A percentile compares a stretch with the other conserved stretches of the same genome.
Evolutionary conservation across 2,797 vertebrate genomes (phyloP).

Genomic region (Micropoecilia bifurca): DNA sequence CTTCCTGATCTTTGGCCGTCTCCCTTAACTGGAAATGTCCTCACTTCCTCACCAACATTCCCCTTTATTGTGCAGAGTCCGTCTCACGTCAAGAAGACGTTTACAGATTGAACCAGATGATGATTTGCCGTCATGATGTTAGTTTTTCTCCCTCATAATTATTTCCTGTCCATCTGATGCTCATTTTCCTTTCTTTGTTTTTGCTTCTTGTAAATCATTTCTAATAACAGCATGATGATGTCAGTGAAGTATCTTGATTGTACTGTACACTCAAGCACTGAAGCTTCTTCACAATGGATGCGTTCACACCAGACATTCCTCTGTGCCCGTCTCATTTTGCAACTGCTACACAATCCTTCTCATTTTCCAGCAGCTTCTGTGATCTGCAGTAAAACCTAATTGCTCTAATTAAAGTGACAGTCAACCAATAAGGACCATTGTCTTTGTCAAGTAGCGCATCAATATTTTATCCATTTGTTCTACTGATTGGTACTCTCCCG

Average conservation of each 20-base stretch:
- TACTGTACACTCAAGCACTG: constrained; percentile 31
- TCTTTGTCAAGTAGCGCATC: constrained; percentile 43
- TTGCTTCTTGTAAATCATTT: neutral
- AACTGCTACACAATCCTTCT: constrained; percentile 33
- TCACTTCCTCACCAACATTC: constrained; percentile 35
- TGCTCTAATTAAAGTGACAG: constrained; percentile 60
- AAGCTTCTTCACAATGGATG: constrained; percentile 40
- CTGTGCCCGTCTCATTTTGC: constrained; percentile 25
- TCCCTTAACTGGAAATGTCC: constrained; percentile 39
- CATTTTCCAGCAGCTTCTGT: constrained; percentile 38
- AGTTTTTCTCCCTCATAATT: neutral
- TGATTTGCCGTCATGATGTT: neutral
- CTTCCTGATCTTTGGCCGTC: constrained; percentile 54
- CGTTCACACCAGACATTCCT: constrained; percentile 40
- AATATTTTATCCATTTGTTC: constrained; percentile 50
- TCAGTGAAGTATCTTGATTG: constrained; percentile 37
- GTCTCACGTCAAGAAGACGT: neutral
- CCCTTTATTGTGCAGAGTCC: constrained; percentile 7
- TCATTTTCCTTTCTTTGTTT: constrained; percentile 6
- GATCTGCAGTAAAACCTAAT: constrained; percentile 56
- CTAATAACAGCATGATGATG: constrained; percentile 9
- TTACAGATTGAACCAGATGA: neutral
- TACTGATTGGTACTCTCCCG: constrained; percentile 43
- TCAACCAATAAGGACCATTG: constrained; percentile 49
- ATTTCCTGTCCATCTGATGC: constrained; percentile 2